phyloP scores from a whole-genome alignment of 1,140 invertebrate species.

The Plutomurus gul region DNA sequence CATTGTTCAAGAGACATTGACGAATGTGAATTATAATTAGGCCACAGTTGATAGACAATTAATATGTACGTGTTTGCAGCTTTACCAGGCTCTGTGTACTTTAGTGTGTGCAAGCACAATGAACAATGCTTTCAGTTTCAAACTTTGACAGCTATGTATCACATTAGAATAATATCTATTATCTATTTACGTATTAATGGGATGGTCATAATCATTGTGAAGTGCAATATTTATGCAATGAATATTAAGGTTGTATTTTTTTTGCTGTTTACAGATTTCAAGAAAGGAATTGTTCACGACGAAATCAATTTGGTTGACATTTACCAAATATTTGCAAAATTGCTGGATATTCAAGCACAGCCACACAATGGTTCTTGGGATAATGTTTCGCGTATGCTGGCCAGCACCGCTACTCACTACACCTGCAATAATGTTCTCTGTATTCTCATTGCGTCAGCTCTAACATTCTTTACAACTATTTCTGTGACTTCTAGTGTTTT shows the following conservation, averaged over 20 bases:
- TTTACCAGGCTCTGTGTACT: too few species aligned
- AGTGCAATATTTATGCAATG: too few species aligned
- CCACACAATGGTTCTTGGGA: conserved; percentile 56
- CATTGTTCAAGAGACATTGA: too few species aligned
- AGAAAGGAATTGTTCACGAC: conserved; percentile 46
- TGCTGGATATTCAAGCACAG: conserved; percentile 52
- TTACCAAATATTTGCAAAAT: conserved; percentile 55
- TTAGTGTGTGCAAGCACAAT: too few species aligned
- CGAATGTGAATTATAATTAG: too few species aligned
- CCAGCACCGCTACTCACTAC: neutral
- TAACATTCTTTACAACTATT: conserved; percentile 28
- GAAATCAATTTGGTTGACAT: conserved; percentile 55
- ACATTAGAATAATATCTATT: too few species aligned
- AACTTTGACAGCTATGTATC: too few species aligned
- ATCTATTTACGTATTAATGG: too few species aligned
- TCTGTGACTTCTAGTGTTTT: conserved; percentile 1
- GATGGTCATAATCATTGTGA: too few species aligned
- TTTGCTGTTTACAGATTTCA: conserved; percentile 47
- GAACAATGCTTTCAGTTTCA: too few species aligned
- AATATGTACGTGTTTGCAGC: too few species aligned
- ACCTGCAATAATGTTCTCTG: neutral
- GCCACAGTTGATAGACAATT: too few species aligned
- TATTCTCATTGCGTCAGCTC: conserved; percentile 2
- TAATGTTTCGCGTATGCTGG: conserved; percentile 48
- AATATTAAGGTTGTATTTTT: neutral